phyloP scores from a whole-genome alignment of 30 jellyfish, hydroid and myxozoan species.

The Pseudorhiza aurosa region DNA sequence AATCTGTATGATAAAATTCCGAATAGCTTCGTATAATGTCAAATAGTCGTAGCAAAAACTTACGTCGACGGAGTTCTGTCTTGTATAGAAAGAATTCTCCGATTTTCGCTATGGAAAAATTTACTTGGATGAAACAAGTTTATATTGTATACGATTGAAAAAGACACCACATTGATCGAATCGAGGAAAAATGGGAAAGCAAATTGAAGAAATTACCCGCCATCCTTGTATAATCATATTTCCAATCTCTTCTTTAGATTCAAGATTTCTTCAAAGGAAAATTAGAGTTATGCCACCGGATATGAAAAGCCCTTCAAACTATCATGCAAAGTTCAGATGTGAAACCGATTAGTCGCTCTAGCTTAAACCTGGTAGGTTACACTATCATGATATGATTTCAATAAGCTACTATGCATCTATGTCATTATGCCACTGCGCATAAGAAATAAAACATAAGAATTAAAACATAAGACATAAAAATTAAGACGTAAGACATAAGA shows the following conservation, averaged over 20 bases:
- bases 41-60: too few relatives aligned
- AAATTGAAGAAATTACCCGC: constrained; percentile 46
- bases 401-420: not conserved
- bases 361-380: too few relatives aligned
- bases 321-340: too few relatives aligned
- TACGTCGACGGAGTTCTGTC: constrained; percentile 60
- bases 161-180: not conserved
- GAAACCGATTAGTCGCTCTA: too few relatives aligned
- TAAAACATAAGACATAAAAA: too few relatives aligned
- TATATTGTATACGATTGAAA: not conserved
- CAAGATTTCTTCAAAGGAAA: constrained; percentile 35
- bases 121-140: not conserved
- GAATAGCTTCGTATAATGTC: too few relatives aligned
- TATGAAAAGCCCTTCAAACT: too few relatives aligned
- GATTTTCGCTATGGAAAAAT: constrained; percentile 2
- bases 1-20: too few relatives aligned
- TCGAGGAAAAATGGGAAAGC: too few relatives aligned
- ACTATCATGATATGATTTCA: too few relatives aligned
- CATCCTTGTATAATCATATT: constrained; percentile 76
- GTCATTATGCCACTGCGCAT: not conserved
- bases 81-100: constrained; percentile 14
- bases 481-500: too few relatives aligned
- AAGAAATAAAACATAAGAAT: not conserved
- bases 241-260: constrained; percentile 56
- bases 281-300: too few relatives aligned